Conservation (phyloP, 2,113 vertebrate species). For the Solenodon paradoxus region DNA sequence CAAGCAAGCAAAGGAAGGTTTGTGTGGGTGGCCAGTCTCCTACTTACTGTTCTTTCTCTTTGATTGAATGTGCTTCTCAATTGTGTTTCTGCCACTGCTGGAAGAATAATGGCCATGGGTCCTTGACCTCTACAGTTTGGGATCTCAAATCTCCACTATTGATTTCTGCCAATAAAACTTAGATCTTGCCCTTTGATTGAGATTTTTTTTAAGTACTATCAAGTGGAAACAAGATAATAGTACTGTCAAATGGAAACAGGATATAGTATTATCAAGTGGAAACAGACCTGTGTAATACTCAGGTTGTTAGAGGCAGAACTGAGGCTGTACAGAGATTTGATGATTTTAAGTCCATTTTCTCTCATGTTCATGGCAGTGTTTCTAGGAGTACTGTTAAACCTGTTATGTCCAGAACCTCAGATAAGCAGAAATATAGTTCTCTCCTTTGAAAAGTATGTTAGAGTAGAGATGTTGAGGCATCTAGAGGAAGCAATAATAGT, state of each 20-base stretch:
- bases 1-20: neutral
- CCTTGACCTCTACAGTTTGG: slow-evolving; percentile 35
- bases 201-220: neutral
- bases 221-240: neutral
- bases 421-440: neutral
- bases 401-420: neutral
- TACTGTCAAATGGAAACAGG: neutral
- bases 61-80: neutral
- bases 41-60: neutral
- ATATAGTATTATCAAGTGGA: neutral
- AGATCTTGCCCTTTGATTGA: neutral
- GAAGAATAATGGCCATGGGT: slow-evolving; percentile 6
- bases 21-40: slow-evolving; percentile 37
- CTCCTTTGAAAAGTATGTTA: neutral
- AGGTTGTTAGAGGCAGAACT: neutral
- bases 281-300: neutral
- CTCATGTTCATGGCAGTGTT: neutral
- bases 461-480: neutral
- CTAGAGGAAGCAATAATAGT: neutral
- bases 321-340: neutral
- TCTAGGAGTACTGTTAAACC: neutral
- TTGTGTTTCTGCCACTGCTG: neutral
- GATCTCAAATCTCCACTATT: neutral
- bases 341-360: neutral
- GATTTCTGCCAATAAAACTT: slow-evolving; percentile 28